These are phyloP conservation scores for Meloidogyne floridensis DNA, from an alignment of 1,140 invertebrate genomes.

Conservation along the genomic window DNA sequence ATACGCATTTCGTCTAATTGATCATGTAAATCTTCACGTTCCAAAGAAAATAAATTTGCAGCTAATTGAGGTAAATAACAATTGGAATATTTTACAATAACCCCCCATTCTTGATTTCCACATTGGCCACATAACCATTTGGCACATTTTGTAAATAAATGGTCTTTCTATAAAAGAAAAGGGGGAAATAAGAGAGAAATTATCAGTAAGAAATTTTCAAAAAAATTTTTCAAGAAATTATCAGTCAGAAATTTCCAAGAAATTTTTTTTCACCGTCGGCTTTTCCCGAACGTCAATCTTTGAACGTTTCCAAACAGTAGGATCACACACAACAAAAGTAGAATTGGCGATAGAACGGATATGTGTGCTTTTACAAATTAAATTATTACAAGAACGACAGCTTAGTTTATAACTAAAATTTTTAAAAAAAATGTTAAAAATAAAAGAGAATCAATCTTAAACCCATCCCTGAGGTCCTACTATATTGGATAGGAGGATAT, in stretches of 20 bases:
- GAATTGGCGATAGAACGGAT: conserved; percentile 30
- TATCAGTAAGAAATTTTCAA: not conserved
- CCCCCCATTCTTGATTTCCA: conserved; percentile 26
- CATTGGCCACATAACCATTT: conserved; percentile 35
- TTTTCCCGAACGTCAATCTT: conserved; percentile 10
- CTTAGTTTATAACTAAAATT: conserved; percentile 20
- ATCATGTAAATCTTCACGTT: conserved; percentile 15
- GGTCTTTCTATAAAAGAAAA: conserved; percentile 27
- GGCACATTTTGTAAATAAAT: conserved; percentile 38
- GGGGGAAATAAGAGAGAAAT: not conserved
- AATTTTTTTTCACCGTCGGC: conserved; percentile 27
- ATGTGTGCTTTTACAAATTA: conserved; percentile 39
- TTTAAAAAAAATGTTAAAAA: not conserved
- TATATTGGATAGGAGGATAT: too few relatives aligned
- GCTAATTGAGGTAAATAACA: conserved; percentile 29
- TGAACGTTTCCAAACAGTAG: conserved; percentile 33
- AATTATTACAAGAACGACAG: conserved; percentile 25
- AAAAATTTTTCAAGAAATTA: not conserved
- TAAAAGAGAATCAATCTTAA: not conserved
- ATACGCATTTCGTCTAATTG: not conserved
- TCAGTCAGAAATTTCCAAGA: not conserved
- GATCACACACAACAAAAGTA: conserved; percentile 41
- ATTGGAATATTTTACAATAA: conserved; percentile 45
- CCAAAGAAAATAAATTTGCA: conserved; percentile 25
- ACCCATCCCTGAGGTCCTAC: too few relatives aligned